Conservation (phyloP, 2,888 invertebrate genomes). For the Drosophila greeni region DNA sequence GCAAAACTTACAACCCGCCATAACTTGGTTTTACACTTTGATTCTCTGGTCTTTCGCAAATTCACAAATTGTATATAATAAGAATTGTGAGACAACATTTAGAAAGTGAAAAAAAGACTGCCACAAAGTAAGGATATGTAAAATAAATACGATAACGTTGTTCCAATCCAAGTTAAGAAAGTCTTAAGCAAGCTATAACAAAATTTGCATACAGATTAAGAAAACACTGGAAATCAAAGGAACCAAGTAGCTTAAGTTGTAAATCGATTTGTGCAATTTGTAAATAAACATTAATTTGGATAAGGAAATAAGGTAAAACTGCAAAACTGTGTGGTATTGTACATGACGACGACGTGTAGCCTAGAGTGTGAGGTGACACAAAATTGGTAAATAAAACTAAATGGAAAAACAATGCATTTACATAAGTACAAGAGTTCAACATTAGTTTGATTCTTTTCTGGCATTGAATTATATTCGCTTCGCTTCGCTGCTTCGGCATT, state of each 20-base stretch:
- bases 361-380: constrained; percentile 58
- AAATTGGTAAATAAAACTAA: constrained; percentile 31
- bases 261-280: constrained; percentile 42
- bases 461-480: constrained; percentile 22
- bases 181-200: constrained; percentile 14
- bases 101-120: constrained; percentile 13
- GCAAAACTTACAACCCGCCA: constrained; percentile 20
- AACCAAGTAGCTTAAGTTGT: constrained; percentile 36
- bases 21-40: constrained; percentile 13
- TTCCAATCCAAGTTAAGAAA: constrained; percentile 14
- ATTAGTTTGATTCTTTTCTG: constrained; percentile 20
- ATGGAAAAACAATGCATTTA: constrained; percentile 19
- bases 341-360: constrained; percentile 40
- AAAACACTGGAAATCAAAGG: constrained; percentile 12
- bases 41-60: constrained; percentile 12
- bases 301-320: constrained; percentile 24
- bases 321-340: constrained; percentile 25
- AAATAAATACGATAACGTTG: neutral
- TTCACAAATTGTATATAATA: constrained; percentile 5
- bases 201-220: constrained; percentile 21
- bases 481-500: constrained; percentile 36
- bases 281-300: constrained; percentile 27
- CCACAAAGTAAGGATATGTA: neutral
- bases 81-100: constrained; percentile 23
- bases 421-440: constrained; percentile 14